Conservation (phyloP, 2,888 invertebrate genomes). For the Agrotis segetum region DNA sequence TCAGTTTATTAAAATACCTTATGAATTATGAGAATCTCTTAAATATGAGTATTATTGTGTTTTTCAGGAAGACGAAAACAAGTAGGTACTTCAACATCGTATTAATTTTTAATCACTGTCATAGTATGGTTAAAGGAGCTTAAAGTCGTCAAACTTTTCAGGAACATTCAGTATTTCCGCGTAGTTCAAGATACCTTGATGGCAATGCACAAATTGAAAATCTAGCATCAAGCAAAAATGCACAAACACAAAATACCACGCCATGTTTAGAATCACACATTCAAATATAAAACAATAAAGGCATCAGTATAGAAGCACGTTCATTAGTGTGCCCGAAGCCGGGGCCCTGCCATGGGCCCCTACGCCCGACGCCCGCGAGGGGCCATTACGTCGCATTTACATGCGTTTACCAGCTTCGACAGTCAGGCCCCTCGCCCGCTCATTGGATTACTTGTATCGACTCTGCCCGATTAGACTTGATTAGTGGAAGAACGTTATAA, state of each 20-base stretch:
- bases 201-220: not conserved
- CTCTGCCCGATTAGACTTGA: slow-evolving; percentile 56
- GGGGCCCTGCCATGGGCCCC: slow-evolving; percentile 39
- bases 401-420: slow-evolving; percentile 68
- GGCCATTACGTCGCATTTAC: slow-evolving; percentile 78
- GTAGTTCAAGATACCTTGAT: not conserved
- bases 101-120: slow-evolving; percentile 11
- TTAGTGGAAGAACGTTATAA: slow-evolving; percentile 51
- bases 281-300: slow-evolving; percentile 53
- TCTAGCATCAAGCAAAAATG: not conserved
- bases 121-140: too few relatives aligned
- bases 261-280: slow-evolving; percentile 43
- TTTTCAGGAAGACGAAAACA: not conserved
- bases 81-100: too few relatives aligned
- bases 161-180: not conserved
- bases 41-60: not conserved
- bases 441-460: slow-evolving; percentile 74
- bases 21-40: not conserved
- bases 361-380: slow-evolving; percentile 56
- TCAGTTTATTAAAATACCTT: not conserved
- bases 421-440: slow-evolving; percentile 49
- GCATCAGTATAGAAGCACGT: slow-evolving; percentile 39
- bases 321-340: slow-evolving; percentile 60
- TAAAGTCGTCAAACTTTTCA: not conserved
- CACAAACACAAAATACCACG: slow-evolving; percentile 21